Conservation (phyloP, 2,888 invertebrate genomes). For the Gnatocerus cornutus region DNA sequence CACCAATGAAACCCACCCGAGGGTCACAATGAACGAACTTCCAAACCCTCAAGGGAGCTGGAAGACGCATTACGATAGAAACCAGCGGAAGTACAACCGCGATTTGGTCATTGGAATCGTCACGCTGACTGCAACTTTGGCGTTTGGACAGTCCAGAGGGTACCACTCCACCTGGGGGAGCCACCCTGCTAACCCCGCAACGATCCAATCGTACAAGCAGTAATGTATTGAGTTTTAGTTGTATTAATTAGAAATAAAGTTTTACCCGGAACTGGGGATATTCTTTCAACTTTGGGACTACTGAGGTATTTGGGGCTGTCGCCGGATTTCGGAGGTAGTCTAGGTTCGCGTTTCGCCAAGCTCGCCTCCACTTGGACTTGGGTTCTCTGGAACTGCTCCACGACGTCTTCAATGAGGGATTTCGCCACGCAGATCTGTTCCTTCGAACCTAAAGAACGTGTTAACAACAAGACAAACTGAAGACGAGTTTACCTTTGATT, state of each 20-base stretch:
- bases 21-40: conserved; percentile 32
- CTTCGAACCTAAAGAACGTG: conserved; percentile 75
- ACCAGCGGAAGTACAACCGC: conserved; percentile 36
- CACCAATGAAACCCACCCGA: not conserved
- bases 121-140: conserved; percentile 17
- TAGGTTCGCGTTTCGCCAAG: conserved; percentile 73
- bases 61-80: conserved; percentile 18
- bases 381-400: conserved; percentile 74
- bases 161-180: conserved; percentile 5
- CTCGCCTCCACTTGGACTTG: conserved; percentile 70
- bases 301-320: conserved; percentile 56
- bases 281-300: conserved; percentile 64
- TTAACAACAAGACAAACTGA: not conserved
- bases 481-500: conserved; percentile 63
- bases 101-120: conserved; percentile 29
- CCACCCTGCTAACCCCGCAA: conserved; percentile 9
- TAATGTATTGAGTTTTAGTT: not conserved
- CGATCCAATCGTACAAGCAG: not conserved
- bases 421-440: conserved; percentile 85
- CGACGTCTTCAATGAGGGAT: conserved; percentile 80
- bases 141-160: conserved; percentile 17
- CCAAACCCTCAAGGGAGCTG: conserved; percentile 33
- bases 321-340: conserved; percentile 65
- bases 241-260: conserved; percentile 26
- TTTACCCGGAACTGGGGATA: conserved; percentile 64